Evolutionary conservation across 2,113 vertebrate genomes (phyloP), one percentile per base, ranked within the genome.

Genomic region (Tor tambroides): DNA sequence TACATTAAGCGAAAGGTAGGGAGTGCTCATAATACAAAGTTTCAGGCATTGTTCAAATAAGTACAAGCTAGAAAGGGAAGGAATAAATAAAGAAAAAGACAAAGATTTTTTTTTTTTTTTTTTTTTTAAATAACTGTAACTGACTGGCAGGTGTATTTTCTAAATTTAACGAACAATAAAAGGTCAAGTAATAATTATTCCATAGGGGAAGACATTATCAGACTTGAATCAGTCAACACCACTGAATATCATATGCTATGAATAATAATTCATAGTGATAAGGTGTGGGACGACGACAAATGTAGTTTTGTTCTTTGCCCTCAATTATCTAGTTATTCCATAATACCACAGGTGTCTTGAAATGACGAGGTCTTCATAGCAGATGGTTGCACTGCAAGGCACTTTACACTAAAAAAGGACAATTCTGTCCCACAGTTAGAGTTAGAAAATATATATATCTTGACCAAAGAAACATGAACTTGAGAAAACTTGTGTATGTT

Each of bases 41-140:
- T n/a, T n/a, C n/a, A n/a, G n/a, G n/a, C n/a, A n/a, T n/a, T n/a
- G n/a, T n/a, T n/a, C n/a, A n/a, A n/a, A n/a, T n/a, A n/a, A n/a
- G n/a, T n/a, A n/a, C n/a, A n/a, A n/a, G n/a, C n/a, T n/a, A n/a
- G n/a, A n/a, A n/a, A n/a, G n/a, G n/a, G n/a, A n/a, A n/a, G n/a
- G n/a, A n/a, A n/a, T n/a, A n/a, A n/a, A n/a, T n/a, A n/a, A n/a
- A n/a, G n/a, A n/a, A n/a, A n/a, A n/a, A n/a, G n/a, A n/a, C n/a
- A n/a, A n/a, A n/a, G n/a, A n/a, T n/a, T n/a, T n/a, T n/a, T n/a
- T n/a, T n/a, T n/a, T n/a, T n/a, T n/a, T n/a, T n/a, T n/a, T n/a
- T n/a, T n/a, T n/a, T n/a, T n/a, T n/a, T n/a, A n/a, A n/a, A 92
- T 94, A 94, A 95, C 92, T 93, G 94, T 93, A 92, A 95, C 92